Evolutionary conservation across 2,797 vertebrate species (phyloP).

Genomic region (Lerista edwardsae): DNA sequence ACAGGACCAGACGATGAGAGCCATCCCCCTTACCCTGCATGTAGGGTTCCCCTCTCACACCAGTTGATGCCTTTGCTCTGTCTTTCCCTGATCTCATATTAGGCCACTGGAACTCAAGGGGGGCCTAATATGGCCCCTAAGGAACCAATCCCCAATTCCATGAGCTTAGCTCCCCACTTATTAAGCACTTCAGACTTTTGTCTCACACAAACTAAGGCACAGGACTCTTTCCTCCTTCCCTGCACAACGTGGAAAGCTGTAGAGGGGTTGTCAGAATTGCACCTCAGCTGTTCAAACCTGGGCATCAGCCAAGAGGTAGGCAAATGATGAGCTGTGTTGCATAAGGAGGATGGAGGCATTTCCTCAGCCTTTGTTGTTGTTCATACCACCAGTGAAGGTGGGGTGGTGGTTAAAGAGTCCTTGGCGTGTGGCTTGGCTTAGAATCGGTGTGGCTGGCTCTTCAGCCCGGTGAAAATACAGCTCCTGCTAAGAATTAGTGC

Average conservation of each 20-base stretch:
- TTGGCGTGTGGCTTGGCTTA: not conserved
- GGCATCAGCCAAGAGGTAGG: not conserved
- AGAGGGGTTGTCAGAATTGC: too few species aligned
- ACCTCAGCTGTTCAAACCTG: not conserved
- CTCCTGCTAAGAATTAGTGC: too few species aligned
- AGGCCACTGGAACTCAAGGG: not conserved
- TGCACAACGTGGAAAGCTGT: not conserved
- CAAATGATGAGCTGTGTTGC: not conserved
- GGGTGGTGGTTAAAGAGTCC: not conserved
- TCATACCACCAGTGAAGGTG: not conserved
- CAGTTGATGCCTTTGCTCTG: not conserved
- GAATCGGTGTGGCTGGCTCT: too few species aligned
- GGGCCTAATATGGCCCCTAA: not conserved
- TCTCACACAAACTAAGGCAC: not conserved
- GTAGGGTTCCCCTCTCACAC: not conserved
- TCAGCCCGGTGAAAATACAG: too few species aligned
- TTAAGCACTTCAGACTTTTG: not conserved
- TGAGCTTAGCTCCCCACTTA: not conserved
- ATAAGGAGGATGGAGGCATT: not conserved
- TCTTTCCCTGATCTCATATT: not conserved
- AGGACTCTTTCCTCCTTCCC: not conserved
- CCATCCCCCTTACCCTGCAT: too few species aligned
- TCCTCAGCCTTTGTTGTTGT: not conserved
- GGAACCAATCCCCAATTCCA: not conserved
- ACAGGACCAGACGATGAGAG: not conserved